Conservation (phyloP, 2,888 invertebrate genomes). For the Arge pagana region DNA sequence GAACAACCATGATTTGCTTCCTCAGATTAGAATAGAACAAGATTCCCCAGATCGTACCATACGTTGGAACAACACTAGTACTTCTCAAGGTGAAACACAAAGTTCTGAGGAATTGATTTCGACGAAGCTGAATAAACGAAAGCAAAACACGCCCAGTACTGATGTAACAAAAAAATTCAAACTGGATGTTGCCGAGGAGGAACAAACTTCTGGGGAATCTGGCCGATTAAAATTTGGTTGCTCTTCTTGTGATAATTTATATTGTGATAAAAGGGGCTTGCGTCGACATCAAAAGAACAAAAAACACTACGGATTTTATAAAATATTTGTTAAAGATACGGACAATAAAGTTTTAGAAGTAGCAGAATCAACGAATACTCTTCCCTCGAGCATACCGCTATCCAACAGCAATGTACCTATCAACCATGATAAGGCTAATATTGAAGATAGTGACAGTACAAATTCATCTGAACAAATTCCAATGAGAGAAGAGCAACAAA, state of each 20-base stretch:
- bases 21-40: background rate
- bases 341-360: background rate
- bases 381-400: background rate
- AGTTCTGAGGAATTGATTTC: background rate
- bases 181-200: background rate
- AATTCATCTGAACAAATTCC: background rate
- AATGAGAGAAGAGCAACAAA: background rate
- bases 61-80: too few relatives aligned
- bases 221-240: too few relatives aligned
- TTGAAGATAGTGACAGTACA: background rate
- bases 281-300: too few relatives aligned
- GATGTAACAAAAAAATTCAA: background rate
- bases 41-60: too few relatives aligned
- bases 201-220: too few relatives aligned
- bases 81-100: too few relatives aligned
- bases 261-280: conserved; percentile 7
- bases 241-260: background rate
- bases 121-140: background rate
- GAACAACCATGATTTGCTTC: background rate
- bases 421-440: background rate
- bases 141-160: background rate
- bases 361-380: background rate
- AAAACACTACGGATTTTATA: background rate
- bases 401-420: background rate
- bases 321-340: background rate